These are phyloP conservation scores for Orussus abietinus DNA, from an alignment of 1,140 invertebrate genomes.

Conservation along the genomic window DNA sequence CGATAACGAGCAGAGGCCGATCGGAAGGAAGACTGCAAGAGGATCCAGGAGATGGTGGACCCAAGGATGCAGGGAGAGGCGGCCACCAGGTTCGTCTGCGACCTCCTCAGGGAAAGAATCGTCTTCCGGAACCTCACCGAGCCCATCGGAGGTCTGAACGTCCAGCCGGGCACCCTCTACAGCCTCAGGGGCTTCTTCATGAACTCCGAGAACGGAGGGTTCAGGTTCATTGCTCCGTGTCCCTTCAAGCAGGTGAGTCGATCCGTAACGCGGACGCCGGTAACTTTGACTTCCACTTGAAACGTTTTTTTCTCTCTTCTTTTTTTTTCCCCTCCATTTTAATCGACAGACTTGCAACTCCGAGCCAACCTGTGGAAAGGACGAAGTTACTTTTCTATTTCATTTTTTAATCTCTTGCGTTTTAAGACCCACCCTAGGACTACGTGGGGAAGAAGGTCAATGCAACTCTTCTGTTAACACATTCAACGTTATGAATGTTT, in stretches of 20 bases:
- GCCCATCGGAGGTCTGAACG: slow-evolving; percentile 13
- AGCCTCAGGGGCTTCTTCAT: slow-evolving; percentile 18
- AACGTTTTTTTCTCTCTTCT: too few species aligned
- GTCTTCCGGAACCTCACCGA: slow-evolving; percentile 17
- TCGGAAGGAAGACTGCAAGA: not conserved
- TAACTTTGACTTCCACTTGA: too few species aligned
- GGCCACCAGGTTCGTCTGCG: slow-evolving; percentile 10
- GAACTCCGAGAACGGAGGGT: slow-evolving; percentile 14
- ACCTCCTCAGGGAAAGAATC: slow-evolving; percentile 9
- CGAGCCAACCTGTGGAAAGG: too few species aligned
- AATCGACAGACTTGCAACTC: too few species aligned
- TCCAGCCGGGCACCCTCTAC: slow-evolving; percentile 13
- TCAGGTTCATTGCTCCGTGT: slow-evolving; percentile 19
- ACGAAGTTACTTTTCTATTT: too few species aligned
- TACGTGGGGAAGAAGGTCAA: too few species aligned
- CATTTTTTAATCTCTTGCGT: too few species aligned
- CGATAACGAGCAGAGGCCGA: not conserved
- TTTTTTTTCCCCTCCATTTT: too few species aligned
- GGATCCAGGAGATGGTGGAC: not conserved
- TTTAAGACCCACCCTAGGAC: too few species aligned
- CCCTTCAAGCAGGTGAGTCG: slow-evolving; percentile 18
- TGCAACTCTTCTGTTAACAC: too few species aligned
- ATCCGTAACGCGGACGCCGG: too few species aligned
- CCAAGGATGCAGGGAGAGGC: not conserved
- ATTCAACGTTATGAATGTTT: too few species aligned